Conservation (phyloP, 2,113 vertebrate genomes). For the Pteronura brasiliensis region DNA sequence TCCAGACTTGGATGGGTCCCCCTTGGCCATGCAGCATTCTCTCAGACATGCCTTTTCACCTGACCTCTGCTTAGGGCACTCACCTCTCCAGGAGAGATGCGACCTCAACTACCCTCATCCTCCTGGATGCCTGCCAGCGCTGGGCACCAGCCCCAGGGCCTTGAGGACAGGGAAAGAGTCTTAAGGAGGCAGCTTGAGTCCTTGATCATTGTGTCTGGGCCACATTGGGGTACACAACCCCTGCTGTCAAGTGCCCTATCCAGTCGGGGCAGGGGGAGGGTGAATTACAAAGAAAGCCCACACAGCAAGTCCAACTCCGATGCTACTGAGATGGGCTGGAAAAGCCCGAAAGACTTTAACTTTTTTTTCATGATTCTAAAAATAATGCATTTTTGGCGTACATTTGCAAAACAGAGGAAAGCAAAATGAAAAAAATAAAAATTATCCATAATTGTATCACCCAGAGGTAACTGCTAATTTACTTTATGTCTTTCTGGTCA, state of each 20-base stretch:
- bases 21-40: neutral
- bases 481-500: neutral
- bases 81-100: neutral
- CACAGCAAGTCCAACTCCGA: no score
- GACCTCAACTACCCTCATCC: no score
- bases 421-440: neutral
- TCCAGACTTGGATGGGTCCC: no score
- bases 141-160: neutral
- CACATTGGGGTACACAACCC: no score
- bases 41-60: fast-evolving
- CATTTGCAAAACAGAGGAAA: neutral
- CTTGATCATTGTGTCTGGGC: fast-evolving
- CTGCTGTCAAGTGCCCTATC: fast-evolving
- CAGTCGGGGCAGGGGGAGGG: neutral
- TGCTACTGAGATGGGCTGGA: neutral
- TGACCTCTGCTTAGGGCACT: no score
- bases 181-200: fast-evolving
- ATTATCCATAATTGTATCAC: neutral
- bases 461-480: neutral
- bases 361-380: neutral
- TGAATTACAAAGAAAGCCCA: neutral
- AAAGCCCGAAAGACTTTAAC: neutral
- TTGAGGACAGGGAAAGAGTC: neutral
- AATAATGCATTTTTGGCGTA: neutral
- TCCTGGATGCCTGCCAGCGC: fast-evolving